Percentiles rank a stretch among this genome's conserved stretches.
phyloP scores from a whole-genome alignment of 2,888 invertebrate genomes.

The Philopedon plagiatum region DNA sequence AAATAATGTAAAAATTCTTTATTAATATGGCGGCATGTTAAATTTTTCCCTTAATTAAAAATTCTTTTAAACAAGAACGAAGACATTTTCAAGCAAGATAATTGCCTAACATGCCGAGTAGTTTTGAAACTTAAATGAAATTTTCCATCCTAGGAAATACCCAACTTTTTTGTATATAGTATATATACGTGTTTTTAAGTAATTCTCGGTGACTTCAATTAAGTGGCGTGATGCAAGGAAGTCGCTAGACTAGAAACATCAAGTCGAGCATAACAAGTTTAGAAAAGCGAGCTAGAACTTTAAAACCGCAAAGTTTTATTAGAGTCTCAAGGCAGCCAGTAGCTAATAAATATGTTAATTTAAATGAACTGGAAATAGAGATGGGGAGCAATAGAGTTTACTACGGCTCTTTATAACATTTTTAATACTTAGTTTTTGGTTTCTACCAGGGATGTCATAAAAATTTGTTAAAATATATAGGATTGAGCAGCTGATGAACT shows the following conservation, averaged over 20 bases:
- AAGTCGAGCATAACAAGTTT: conserved; percentile 39
- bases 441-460: neutral
- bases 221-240: conserved; percentile 33
- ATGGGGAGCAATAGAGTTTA: conserved; percentile 2
- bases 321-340: conserved; percentile 35
- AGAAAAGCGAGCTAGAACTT: conserved; percentile 32
- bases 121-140: conserved; percentile 43
- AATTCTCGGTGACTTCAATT: conserved; percentile 40
- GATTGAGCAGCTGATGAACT: no score
- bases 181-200: conserved; percentile 12
- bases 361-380: conserved; percentile 43
- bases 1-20: no score
- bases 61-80: neutral
- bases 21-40: neutral
- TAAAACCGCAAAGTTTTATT: conserved; percentile 49
- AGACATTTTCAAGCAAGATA: neutral
- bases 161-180: conserved; percentile 19
- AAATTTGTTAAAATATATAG: no score
- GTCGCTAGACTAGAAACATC: conserved; percentile 49
- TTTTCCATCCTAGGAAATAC: conserved; percentile 18
- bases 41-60: neutral
- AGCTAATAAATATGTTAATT: conserved; percentile 50
- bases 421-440: neutral
- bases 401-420: neutral
- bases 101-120: conserved; percentile 9